Evolutionary conservation across 2,113 vertebrate genomes (phyloP).

Genomic region (Cisticola juncidis): DNA sequence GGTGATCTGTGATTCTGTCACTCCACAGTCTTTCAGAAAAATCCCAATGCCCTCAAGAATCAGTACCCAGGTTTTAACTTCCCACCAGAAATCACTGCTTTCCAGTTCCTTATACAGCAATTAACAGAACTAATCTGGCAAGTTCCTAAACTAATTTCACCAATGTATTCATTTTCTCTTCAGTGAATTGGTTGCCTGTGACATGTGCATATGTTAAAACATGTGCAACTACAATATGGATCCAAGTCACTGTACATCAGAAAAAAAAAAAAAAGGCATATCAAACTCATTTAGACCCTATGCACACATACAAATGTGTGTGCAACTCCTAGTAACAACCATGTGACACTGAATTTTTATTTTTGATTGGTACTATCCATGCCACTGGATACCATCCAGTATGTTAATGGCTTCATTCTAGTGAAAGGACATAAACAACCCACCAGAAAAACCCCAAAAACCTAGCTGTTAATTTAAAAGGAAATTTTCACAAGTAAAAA

Average conservation of each 20-base stretch:
- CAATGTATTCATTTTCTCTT: background rate
- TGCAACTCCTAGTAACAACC: background rate
- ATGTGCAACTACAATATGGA: background rate
- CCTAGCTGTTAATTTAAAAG: background rate
- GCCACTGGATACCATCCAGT: background rate
- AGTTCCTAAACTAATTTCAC: background rate
- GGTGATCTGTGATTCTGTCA: background rate
- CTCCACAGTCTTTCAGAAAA: background rate
- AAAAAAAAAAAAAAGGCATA: background rate
- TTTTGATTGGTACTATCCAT: background rate
- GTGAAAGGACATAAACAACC: background rate
- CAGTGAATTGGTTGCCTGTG: background rate
- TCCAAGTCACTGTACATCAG: background rate
- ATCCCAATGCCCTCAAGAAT: background rate
- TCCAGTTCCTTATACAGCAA: background rate
- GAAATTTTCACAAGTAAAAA: background rate
- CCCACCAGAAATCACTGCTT: background rate
- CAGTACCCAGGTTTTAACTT: background rate
- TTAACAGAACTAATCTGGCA: background rate
- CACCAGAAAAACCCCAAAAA: background rate
- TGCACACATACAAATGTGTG: background rate
- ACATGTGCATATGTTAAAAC: background rate
- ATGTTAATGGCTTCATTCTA: background rate
- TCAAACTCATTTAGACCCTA: background rate
- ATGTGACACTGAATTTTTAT: background rate